These are phyloP conservation scores for Girardinichthys multiradiatus DNA, from an alignment of 2,113 vertebrate genomes.

Conservation along the genomic window DNA sequence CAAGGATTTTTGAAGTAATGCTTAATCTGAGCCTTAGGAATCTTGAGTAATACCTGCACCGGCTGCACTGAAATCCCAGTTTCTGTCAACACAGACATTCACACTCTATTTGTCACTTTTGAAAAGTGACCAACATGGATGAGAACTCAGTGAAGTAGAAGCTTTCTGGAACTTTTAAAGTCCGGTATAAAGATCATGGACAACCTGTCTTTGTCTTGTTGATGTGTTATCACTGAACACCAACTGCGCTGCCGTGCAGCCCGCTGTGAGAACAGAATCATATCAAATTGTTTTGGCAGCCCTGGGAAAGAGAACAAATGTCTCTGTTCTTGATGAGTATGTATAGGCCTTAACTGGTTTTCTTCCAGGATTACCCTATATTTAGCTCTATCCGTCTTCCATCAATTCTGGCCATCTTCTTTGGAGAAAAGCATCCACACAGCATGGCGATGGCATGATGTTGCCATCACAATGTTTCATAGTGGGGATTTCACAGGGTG, in stretches of 20 bases:
- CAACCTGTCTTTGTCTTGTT: not conserved
- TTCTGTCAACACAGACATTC: not conserved
- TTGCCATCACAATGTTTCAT: no score
- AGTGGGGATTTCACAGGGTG: no score
- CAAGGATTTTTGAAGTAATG: slow-evolving; percentile 18
- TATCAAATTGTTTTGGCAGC: not conserved
- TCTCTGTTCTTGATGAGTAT: not conserved
- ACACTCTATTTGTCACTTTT: slow-evolving; percentile 10
- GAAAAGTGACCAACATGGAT: not conserved
- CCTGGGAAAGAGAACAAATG: not conserved
- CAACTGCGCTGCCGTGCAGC: no score
- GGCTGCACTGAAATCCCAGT: slow-evolving; percentile 13
- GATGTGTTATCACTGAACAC: not conserved
- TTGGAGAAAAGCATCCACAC: no score
- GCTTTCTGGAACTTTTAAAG: not conserved
- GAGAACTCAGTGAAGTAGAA: not conserved
- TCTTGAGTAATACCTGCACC: not conserved
- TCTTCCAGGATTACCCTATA: no score
- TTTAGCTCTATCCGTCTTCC: not conserved
- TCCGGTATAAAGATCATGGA: not conserved
- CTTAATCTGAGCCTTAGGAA: slow-evolving; percentile 12
- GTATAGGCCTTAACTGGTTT: not conserved
- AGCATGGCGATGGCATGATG: no score
- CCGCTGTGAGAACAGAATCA: not conserved
- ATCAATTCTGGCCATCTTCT: not conserved